Evolutionary conservation across 2,113 vertebrate species (phyloP), one percentile per base, ranked within the genome.

Genomic region (Trinectes maculatus): DNA sequence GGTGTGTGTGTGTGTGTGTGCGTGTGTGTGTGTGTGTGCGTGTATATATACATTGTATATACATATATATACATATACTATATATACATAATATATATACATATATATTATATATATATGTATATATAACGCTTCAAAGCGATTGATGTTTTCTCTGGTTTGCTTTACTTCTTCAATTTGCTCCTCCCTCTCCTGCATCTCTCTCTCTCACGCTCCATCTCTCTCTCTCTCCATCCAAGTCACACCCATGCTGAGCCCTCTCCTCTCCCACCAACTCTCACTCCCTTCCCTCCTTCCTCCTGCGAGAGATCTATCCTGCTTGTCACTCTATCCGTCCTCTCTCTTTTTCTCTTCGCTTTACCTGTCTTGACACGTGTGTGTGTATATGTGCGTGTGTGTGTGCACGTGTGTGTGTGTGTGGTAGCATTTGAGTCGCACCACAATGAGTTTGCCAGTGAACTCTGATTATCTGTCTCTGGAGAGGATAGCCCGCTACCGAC

Each of bases 381-480:
- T 64, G 69, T n/a, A n/a, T 69, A 67, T 18, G 24, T n/a, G n/a
- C n/a, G n/a, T n/a, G n/a, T n/a, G n/a, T n/a, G n/a, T n/a, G n/a
- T n/a, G n/a, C 43, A 36, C 43, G n/a, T 48, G 49, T 68, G 67
- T 5, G 40, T 64, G 69, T 64, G 69, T 69, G 70, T 18, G 24
- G 4, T 26, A 24, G 48, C 11, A 18, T 16, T 56, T 28, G 7
- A 22, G 13, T 21, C 18, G 19, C 3, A 2, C 61, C 47, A 91
- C 91, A 86, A 98, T 98, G 95, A 97, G 95, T 93, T 94, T 98
- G 80, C 95, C 95, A 21, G 89, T 93, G 68, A 93, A 90, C 88
- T 94, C 93, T 80, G 96, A 96, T 57, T 91, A 91, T 81, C 88
- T 93, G 48, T 92, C 94, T 63, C 83, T 95, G 93, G 93, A 95